These are phyloP conservation scores for Alca torda DNA, from an alignment of 2,797 vertebrate genomes.

Conservation along the genomic window DNA sequence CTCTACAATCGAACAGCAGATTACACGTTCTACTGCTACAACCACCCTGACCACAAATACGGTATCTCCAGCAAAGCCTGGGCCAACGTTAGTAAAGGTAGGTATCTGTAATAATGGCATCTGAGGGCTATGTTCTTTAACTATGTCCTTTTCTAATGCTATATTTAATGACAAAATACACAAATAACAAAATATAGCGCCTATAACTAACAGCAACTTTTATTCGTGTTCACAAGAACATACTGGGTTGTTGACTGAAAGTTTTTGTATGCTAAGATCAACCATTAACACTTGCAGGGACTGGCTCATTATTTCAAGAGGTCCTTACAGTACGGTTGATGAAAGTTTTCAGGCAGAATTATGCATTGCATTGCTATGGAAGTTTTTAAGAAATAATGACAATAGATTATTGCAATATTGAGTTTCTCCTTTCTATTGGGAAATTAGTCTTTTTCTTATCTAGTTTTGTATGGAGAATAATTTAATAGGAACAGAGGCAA, in stretches of 20 bases:
- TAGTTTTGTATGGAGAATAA: not conserved
- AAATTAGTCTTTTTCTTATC: not conserved
- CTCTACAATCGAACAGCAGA: conserved; percentile 75
- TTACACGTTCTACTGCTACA: conserved; percentile 61
- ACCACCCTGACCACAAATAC: conserved; percentile 67
- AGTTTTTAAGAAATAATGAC: not conserved
- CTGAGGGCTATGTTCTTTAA: not conserved
- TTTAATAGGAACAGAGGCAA: not conserved
- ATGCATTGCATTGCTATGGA: not conserved
- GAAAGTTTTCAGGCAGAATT: not conserved
- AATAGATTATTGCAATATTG: not conserved
- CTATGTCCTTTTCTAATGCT: not conserved
- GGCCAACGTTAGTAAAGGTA: conserved; percentile 91
- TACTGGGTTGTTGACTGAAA: not conserved
- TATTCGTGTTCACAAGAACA: not conserved
- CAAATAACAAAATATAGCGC: not conserved
- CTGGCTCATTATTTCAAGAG: not conserved
- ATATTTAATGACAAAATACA: not conserved
- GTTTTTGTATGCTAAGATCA: not conserved
- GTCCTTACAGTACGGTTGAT: not conserved
- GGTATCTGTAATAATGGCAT: not conserved
- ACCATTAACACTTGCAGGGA: not conserved
- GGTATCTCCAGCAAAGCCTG: conserved; percentile 75
- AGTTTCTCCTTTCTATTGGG: not conserved
- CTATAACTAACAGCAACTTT: not conserved